Conservation (phyloP, 2,888 invertebrate species). For the Glyphotaelius pellucidus region DNA sequence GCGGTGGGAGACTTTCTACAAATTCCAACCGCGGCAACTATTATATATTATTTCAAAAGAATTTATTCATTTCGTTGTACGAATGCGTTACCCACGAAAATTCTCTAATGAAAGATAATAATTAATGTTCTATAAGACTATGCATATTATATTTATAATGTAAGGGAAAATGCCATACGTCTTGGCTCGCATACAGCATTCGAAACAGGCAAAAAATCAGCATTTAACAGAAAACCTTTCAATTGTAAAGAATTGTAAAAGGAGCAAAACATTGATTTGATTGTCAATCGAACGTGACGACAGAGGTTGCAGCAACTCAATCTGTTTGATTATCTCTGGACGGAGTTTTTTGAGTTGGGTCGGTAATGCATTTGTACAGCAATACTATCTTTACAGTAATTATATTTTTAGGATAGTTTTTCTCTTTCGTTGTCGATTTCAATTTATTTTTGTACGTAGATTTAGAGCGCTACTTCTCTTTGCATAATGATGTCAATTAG, state of each 20-base stretch:
- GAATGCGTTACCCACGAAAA: background rate
- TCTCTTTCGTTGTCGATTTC: conserved; percentile 47
- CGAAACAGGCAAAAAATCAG: background rate
- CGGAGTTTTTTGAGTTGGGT: background rate
- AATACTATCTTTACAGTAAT: background rate
- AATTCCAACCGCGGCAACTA: background rate
- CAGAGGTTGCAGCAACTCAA: no score
- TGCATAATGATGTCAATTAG: conserved; percentile 50
- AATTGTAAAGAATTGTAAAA: no score
- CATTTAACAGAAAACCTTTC: no score
- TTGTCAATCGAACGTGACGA: no score
- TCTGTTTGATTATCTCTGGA: no score
- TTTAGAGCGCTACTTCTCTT: conserved; percentile 28
- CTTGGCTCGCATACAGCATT: background rate
- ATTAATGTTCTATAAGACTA: background rate
- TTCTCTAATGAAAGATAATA: no score
- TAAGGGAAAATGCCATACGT: no score
- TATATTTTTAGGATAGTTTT: background rate
- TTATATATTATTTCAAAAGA: background rate
- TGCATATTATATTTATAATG: background rate
- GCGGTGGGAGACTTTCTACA: background rate
- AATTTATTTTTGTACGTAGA: conserved; percentile 62
- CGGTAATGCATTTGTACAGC: background rate
- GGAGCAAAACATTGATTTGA: no score
- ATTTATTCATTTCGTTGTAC: background rate